These are phyloP conservation scores for Cheirogaleus medius DNA, from an alignment of 2,113 vertebrate species.

Conservation along the genomic window DNA sequence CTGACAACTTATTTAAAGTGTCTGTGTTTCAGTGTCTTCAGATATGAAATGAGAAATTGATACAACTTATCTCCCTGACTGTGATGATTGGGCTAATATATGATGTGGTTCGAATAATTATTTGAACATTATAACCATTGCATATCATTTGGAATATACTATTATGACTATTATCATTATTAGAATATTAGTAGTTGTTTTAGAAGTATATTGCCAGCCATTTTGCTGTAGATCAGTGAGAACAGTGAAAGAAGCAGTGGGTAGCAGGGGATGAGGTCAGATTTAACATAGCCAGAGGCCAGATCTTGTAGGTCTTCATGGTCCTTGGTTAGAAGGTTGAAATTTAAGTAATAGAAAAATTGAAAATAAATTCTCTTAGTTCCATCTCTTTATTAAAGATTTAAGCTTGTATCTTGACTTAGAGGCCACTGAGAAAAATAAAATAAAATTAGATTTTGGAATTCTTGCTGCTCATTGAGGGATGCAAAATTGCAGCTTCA, in stretches of 20 bases:
- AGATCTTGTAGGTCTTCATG: background rate
- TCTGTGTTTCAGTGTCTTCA: background rate
- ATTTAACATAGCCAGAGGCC: background rate
- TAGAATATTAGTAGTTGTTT: background rate
- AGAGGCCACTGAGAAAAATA: background rate
- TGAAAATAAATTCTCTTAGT: background rate
- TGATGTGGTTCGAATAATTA: background rate
- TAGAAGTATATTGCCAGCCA: background rate
- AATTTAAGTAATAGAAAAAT: background rate
- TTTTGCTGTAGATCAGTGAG: background rate
- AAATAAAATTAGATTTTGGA: background rate
- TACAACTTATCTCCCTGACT: background rate
- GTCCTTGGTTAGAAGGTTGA: background rate
- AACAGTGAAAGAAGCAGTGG: background rate
- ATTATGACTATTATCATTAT: background rate
- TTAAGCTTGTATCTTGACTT: background rate
- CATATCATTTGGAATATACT: fast-evolving
- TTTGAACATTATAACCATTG: background rate
- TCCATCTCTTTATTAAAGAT: background rate
- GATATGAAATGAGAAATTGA: background rate
- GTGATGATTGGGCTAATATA: background rate
- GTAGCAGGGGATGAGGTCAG: background rate
- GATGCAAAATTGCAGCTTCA: background rate
- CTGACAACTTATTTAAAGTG: background rate
- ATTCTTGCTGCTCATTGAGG: background rate